These are phyloP conservation scores for Holcopasites calliopsidis DNA, from an alignment of 1,140 invertebrate species.

Conservation along the genomic window DNA sequence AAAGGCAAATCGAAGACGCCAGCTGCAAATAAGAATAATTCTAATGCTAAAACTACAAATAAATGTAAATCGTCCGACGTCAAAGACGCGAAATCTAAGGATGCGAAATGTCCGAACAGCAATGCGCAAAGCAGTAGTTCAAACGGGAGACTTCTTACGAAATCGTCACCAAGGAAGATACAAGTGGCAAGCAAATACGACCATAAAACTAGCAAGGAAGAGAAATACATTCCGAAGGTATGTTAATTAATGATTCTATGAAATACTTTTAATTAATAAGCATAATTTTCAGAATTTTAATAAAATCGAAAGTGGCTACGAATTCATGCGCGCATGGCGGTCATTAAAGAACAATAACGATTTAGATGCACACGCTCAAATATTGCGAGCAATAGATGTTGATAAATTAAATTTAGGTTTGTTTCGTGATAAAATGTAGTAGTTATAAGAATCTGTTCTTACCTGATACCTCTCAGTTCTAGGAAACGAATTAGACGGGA, in stretches of 20 bases:
- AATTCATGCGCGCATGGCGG: slow-evolving; percentile 62
- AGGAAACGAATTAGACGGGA: slow-evolving; percentile 67
- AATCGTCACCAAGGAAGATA: background rate
- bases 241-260: background rate
- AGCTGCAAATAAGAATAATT: background rate
- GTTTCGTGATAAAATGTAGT: background rate
- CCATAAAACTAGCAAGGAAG: slow-evolving; percentile 14
- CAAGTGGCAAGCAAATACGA: background rate
- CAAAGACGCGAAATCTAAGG: background rate
- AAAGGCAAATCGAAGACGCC: background rate
- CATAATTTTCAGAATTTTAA: slow-evolving; percentile 40
- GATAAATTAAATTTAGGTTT: slow-evolving; percentile 62
- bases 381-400: slow-evolving; percentile 56
- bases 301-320: slow-evolving; percentile 56
- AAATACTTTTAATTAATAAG: background rate
- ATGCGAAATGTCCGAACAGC: background rate
- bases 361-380: slow-evolving; percentile 56
- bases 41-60: background rate
- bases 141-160: background rate
- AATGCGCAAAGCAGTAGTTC: slow-evolving; percentile 1
- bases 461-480: slow-evolving; percentile 52
- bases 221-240: slow-evolving; percentile 29
- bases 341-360: slow-evolving; percentile 54
- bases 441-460: background rate
- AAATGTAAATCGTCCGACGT: background rate